Evolutionary conservation across 2,888 invertebrate genomes (phyloP), one percentile per base, ranked within the genome.

Genomic region (Pheosia gnoma): DNA sequence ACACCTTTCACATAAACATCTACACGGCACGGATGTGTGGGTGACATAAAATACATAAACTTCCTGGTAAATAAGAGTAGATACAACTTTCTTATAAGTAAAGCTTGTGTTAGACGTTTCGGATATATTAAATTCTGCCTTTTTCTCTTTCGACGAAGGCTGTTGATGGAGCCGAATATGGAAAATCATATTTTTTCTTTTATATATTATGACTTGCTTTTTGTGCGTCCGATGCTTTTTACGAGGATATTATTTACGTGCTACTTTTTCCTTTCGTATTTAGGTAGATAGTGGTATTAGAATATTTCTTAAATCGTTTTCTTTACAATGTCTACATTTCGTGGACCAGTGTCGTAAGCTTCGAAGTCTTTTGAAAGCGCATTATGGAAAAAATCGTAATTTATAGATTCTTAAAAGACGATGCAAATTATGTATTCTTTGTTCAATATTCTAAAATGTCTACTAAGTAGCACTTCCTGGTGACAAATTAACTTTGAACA

Each of bases 51-150:
- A 76, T 76, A 70, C 68, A 93, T 90, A 90, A 89, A 90, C 90
- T 90, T 90, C 90, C 90, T 86, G 87, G 91, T 91, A 93, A 93
- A 91, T 92, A 93, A 90, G 87, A 85, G 83, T 81, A 85, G 87
- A 86, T 86, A 87, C 87, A 88, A 89, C 86, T 88, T 89, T 87
- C 90, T 89, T 88, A 88, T 87, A 85, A 72, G 64, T 72, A 70
- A 84, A 85, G 82, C 83, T 80, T 79, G 80, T 82, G 84, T 83
- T 79, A 83, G 84, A 86, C 79, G 84, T 82, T 87, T 81, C 79
- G 85, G 84, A 83, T 89, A 90, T 92, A 92, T 93, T 93, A 92
- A 93, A 92, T 91, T 91, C 88, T 86, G 87, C 87, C 83, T 88
- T 88, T 90, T 87, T 68, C 68, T 66, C 62, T 63, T 88, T 84